Percentiles rank a stretch among this genome's conserved stretches.
These are phyloP conservation scores for Hofmannophila pseudospretella DNA, from an alignment of 2,888 invertebrate genomes.

Conservation along the genomic window DNA sequence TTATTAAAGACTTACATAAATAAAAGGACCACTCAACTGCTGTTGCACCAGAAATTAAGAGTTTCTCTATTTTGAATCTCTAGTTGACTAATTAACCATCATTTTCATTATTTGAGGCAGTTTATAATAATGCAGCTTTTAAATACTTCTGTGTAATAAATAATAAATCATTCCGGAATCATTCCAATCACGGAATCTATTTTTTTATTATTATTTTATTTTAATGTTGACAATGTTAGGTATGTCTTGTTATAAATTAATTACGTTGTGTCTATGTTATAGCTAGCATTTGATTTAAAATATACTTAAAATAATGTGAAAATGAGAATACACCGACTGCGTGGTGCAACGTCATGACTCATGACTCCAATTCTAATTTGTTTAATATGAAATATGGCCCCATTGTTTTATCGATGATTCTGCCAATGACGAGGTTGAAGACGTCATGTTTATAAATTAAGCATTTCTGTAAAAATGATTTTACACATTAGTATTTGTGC, in stretches of 20 bases:
- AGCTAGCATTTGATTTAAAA: not conserved
- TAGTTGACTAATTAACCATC: slow-evolving; percentile 3
- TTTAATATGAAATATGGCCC: too few species aligned
- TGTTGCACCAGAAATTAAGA: slow-evolving; percentile 1
- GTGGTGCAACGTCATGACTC: too few species aligned
- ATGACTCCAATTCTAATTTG: too few species aligned
- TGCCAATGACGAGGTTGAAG: too few species aligned
- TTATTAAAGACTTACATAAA: slow-evolving; percentile 2
- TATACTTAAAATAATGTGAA: too few species aligned
- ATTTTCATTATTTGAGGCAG: not conserved
- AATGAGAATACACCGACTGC: not conserved
- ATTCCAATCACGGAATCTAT: slow-evolving; percentile 47
- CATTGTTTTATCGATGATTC: too few species aligned
- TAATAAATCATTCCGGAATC: slow-evolving; percentile 40
- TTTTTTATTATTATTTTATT: slow-evolving; percentile 17
- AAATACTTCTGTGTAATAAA: slow-evolving; percentile 4
- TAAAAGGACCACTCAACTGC: slow-evolving; percentile 7
- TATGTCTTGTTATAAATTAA: slow-evolving; percentile 19
- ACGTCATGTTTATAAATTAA: too few species aligned
- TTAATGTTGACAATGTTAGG: slow-evolving; percentile 8
- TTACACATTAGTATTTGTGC: too few species aligned
- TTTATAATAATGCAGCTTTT: not conserved
- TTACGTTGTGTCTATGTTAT: not conserved
- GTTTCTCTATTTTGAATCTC: slow-evolving; percentile 19
- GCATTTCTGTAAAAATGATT: too few species aligned